A percentile compares a stretch with the other conserved stretches of the same genome.
Conservation (phyloP, 2,797 vertebrate species). For the Agapornis canus region DNA sequence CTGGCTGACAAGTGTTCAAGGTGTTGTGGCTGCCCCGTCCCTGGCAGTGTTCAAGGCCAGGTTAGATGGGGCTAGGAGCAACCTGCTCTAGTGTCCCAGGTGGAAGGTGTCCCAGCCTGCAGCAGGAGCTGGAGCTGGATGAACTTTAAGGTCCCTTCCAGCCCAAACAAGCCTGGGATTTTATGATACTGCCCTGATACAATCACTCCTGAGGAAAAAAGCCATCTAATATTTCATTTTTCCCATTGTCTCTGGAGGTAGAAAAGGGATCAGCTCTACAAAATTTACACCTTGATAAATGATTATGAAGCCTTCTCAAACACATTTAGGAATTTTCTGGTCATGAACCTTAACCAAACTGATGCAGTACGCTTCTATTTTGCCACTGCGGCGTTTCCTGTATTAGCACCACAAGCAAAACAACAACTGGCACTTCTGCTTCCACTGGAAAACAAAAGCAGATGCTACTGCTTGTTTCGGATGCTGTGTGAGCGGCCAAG, state of each 20-base stretch:
- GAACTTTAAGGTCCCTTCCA: background rate
- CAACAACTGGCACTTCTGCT: background rate
- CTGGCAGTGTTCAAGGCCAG: background rate
- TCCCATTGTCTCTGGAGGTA: background rate
- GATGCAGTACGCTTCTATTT: background rate
- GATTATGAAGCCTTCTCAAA: background rate
- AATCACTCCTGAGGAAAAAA: background rate
- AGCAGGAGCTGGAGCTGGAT: background rate
- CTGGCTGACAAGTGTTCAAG: background rate
- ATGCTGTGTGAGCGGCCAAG: accelerated
- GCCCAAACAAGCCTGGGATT: background rate
- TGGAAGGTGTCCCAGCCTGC: background rate
- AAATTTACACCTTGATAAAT: background rate
- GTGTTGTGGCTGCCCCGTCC: background rate
- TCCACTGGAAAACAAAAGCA: conserved; percentile 1
- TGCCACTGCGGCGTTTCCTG: background rate
- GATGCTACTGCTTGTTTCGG: background rate
- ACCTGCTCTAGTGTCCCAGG: background rate
- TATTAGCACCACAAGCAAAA: background rate
- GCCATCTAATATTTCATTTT: background rate
- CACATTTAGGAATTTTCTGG: background rate
- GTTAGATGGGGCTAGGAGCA: background rate
- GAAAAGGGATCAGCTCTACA: background rate
- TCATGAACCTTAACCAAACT: background rate
- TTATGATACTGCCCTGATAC: background rate